Evolutionary conservation across 2,888 invertebrate species (phyloP).

Genomic region (Drosophila limbata): DNA sequence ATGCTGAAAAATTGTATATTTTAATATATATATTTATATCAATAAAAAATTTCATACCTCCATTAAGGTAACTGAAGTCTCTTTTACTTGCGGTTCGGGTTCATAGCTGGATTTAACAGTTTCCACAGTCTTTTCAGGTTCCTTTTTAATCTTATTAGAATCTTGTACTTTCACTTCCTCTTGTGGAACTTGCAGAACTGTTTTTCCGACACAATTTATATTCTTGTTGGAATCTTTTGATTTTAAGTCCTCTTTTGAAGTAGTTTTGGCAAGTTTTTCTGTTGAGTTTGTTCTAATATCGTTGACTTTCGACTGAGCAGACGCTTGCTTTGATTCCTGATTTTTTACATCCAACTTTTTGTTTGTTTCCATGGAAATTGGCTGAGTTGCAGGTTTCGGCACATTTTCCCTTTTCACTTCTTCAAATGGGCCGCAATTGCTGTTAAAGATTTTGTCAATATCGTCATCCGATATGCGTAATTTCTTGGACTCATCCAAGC

Average conservation of each 20-base stretch:
- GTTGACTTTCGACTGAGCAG: conserved; percentile 6
- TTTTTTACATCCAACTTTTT: conserved; percentile 12
- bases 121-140: not conserved
- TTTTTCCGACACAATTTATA: conserved; percentile 4
- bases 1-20: conserved; percentile 47
- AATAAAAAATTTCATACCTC: conserved; percentile 28
- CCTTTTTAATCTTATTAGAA: not conserved
- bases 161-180: not conserved
- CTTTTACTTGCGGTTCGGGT: conserved; percentile 8
- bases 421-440: conserved; percentile 81
- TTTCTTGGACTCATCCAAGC: conserved; percentile 69
- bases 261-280: conserved; percentile 18
- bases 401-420: conserved; percentile 71
- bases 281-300: not conserved
- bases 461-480: conserved; percentile 84
- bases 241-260: not conserved
- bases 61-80: not conserved
- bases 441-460: conserved; percentile 84
- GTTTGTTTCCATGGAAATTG: conserved; percentile 1
- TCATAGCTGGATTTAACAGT: not conserved
- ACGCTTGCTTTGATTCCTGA: conserved; percentile 18
- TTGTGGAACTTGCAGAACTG: not conserved
- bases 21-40: not conserved
- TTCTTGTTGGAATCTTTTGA: not conserved
- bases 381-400: not conserved